Evolutionary conservation across 2,113 vertebrate genomes (phyloP).

Genomic region (Cephalophus harveyi): DNA sequence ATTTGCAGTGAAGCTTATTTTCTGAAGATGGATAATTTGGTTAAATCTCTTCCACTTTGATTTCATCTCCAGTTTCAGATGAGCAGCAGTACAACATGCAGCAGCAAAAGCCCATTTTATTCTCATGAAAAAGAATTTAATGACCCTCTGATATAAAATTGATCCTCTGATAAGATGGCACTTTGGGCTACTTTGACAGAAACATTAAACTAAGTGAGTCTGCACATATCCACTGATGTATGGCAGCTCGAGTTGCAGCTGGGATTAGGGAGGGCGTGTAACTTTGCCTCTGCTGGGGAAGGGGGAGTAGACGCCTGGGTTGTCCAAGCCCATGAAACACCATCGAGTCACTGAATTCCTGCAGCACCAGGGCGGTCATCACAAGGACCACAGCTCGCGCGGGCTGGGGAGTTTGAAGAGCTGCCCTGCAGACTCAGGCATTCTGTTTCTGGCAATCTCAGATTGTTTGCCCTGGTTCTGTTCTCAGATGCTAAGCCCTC

Average conservation of each 20-base stretch:
- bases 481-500: neutral
- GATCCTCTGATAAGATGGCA: conserved; percentile 70
- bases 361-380: neutral
- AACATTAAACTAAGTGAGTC: conserved; percentile 25
- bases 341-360: neutral
- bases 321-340: neutral
- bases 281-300: neutral
- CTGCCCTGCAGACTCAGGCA: neutral
- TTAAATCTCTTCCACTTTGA: conserved; percentile 77
- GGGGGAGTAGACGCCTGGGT: accelerated
- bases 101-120: conserved; percentile 79
- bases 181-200: conserved; percentile 51
- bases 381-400: neutral
- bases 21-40: conserved; percentile 72
- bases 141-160: conserved; percentile 76
- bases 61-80: conserved; percentile 70
- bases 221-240: neutral
- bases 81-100: conserved; percentile 56
- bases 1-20: conserved; percentile 67
- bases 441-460: neutral
- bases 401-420: neutral
- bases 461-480: neutral
- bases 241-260: neutral
- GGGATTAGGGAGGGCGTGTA: neutral
- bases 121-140: conserved; percentile 75